A percentile compares a stretch with the other conserved stretches of the same genome.
Evolutionary conservation across 2,888 invertebrate genomes (phyloP).

Genomic region (Pseudococcus longispinus): DNA sequence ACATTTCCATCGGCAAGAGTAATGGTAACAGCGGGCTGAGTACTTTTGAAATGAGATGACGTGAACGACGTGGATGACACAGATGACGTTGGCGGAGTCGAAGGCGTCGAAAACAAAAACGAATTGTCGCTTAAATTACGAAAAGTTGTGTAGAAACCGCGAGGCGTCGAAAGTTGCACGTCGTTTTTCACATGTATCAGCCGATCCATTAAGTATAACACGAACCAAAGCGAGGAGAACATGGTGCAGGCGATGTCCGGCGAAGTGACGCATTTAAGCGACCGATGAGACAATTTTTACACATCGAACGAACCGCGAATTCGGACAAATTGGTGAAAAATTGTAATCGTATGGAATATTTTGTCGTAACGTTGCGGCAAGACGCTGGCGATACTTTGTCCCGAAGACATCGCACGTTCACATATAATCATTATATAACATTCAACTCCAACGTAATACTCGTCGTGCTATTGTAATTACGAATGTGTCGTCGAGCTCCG

Average conservation of each 20-base stretch:
- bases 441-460: background rate
- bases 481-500: background rate
- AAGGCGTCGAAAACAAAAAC: background rate
- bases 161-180: slow-evolving; percentile 25
- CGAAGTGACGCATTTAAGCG: background rate
- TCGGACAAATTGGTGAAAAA: background rate
- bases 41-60: background rate
- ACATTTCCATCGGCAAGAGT: background rate
- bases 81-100: background rate
- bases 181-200: slow-evolving; percentile 41
- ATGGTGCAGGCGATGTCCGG: background rate
- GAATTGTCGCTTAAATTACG: background rate
- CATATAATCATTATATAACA: background rate
- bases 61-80: background rate
- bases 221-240: slow-evolving; percentile 19
- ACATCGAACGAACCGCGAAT: background rate
- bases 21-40: background rate
- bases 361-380: background rate
- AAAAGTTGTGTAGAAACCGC: background rate
- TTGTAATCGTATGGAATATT: background rate
- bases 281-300: background rate
- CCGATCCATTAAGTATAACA: slow-evolving; percentile 43
- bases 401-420: background rate
- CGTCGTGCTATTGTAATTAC: background rate
- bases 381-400: background rate